These are phyloP conservation scores for Brachyhypopomus gauderio DNA, from an alignment of 2,113 vertebrate genomes.

Conservation along the genomic window DNA sequence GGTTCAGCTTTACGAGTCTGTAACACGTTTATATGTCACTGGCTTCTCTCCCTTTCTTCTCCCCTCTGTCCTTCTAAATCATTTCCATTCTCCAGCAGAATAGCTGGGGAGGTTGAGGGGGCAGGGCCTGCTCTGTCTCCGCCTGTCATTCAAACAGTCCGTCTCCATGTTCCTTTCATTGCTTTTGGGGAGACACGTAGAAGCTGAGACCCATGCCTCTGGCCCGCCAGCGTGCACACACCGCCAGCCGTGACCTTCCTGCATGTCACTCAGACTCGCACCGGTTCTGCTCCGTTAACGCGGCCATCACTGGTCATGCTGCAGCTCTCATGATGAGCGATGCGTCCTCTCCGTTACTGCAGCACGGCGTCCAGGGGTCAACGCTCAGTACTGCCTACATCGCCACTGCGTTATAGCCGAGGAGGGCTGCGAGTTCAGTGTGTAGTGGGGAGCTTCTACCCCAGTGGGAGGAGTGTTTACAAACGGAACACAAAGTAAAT, in stretches of 20 bases:
- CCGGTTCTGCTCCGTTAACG: neutral
- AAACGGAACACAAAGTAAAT: neutral
- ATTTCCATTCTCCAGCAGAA: slow-evolving; percentile 56
- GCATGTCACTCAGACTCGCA: neutral
- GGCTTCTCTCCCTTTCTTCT: neutral
- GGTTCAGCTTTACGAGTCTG: too few species aligned
- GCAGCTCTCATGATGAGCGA: neutral
- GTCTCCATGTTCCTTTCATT: neutral
- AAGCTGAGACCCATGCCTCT: neutral
- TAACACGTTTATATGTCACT: neutral
- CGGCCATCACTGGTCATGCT: neutral
- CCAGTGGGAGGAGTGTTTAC: neutral
- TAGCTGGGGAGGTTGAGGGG: neutral
- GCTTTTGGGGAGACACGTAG: neutral
- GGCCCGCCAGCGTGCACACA: neutral
- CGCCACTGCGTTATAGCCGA: neutral
- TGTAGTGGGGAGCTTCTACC: neutral
- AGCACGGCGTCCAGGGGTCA: neutral
- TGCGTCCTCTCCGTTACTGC: neutral
- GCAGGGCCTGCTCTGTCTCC: too few species aligned
- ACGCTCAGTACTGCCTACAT: neutral
- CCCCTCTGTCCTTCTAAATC: slow-evolving; percentile 47
- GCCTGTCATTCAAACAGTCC: neutral
- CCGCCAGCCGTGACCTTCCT: neutral
- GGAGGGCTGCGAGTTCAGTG: neutral